These are phyloP conservation scores for Eleutherodactylus coqui DNA, from an alignment of 2,797 vertebrate genomes.

Conservation along the genomic window DNA sequence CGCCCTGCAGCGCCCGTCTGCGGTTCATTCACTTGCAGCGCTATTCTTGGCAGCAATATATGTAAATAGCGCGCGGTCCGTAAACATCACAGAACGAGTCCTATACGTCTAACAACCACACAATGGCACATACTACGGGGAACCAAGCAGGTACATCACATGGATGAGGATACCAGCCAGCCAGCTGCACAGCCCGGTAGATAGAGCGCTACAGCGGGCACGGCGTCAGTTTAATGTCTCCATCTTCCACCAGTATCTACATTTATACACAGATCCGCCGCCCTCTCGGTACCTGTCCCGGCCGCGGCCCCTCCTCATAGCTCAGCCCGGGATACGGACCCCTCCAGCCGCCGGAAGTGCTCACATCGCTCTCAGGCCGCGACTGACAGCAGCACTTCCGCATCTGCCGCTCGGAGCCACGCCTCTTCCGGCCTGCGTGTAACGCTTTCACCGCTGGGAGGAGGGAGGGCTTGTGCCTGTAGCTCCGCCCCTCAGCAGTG, in stretches of 20 bases:
- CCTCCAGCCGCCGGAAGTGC: conserved; percentile 50
- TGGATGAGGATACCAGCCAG: neutral
- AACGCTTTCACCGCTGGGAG: neutral
- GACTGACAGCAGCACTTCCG: conserved; percentile 44
- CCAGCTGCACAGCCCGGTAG: neutral
- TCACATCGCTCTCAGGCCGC: conserved; percentile 35
- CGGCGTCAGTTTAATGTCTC: neutral
- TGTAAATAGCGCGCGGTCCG: too few species aligned
- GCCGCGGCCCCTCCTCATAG: conserved; percentile 3
- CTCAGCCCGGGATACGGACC: neutral
- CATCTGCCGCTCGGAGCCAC: neutral
- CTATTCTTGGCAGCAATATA: too few species aligned
- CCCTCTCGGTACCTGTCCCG: neutral
- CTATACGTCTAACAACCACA: too few species aligned
- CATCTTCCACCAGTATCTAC: neutral
- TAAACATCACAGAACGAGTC: too few species aligned
- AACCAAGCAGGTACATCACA: too few species aligned
- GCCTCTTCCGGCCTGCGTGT: conserved; percentile 5
- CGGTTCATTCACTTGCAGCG: too few species aligned
- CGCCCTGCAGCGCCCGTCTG: too few species aligned
- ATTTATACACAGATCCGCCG: neutral
- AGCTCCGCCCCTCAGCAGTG: neutral
- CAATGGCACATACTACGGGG: too few species aligned
- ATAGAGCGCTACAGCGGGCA: too few species aligned
- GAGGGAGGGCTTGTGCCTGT: neutral